A percentile compares a stretch with the other conserved stretches of the same genome.
Conservation (phyloP, 2,888 invertebrate genomes). For the Eulithis prunata region DNA sequence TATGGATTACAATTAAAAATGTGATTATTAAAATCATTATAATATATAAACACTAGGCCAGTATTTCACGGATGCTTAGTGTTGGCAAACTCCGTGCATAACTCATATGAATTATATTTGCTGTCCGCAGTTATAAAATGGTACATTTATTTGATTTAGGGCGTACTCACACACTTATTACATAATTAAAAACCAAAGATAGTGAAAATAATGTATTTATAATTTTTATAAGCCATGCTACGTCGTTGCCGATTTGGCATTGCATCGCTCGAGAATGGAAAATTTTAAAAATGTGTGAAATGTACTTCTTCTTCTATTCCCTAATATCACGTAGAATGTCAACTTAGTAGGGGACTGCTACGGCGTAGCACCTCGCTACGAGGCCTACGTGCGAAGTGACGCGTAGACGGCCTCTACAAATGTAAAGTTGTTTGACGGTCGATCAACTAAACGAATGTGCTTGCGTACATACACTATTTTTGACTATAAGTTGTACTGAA, state of each 20-base stretch:
- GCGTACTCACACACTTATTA: conserved; percentile 5
- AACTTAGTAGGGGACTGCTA: neutral
- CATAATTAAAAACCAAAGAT: conserved; percentile 3
- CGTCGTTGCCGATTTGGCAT: too few relatives aligned
- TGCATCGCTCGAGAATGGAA: too few relatives aligned
- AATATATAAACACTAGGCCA: neutral
- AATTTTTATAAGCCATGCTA: too few relatives aligned
- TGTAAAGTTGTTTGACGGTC: conserved; percentile 1
- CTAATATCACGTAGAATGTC: too few relatives aligned
- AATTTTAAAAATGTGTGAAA: too few relatives aligned
- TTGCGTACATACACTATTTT: conserved; percentile 8
- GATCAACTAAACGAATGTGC: conserved; percentile 2
- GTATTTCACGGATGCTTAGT: conserved; percentile 6
- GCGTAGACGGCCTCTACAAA: conserved; percentile 8
- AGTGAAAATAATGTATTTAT: conserved; percentile 5
- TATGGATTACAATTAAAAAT: conserved; percentile 1
- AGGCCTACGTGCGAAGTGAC: conserved; percentile 18
- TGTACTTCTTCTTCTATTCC: too few relatives aligned
- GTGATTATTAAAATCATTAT: conserved; percentile 11
- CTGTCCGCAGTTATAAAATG: conserved; percentile 18
- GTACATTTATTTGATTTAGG: conserved; percentile 20
- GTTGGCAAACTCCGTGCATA: conserved; percentile 18
- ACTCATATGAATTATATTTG: conserved; percentile 22
- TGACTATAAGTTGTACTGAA: neutral
- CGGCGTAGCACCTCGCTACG: conserved; percentile 22